These are phyloP conservation scores for Dynastes tityus DNA, from an alignment of 2,888 invertebrate species.

Conservation along the genomic window DNA sequence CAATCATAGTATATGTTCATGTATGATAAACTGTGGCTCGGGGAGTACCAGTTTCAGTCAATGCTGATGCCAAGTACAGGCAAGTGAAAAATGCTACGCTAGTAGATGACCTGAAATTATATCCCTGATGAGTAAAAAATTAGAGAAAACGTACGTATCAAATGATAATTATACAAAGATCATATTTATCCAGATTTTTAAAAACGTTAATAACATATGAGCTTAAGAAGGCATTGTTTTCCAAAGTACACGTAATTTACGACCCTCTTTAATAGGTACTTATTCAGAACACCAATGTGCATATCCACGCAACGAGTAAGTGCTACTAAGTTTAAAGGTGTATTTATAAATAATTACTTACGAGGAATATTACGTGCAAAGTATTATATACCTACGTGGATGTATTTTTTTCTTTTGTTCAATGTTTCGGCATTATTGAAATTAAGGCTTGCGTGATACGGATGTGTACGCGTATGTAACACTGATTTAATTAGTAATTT, in stretches of 20 bases:
- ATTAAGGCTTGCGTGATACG: slow-evolving; percentile 9
- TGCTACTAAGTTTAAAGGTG: neutral
- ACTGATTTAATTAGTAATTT: slow-evolving; percentile 35
- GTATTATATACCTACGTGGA: neutral
- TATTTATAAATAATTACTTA: slow-evolving; percentile 7
- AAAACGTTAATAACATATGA: neutral
- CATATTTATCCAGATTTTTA: too few species aligned
- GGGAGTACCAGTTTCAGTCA: too few species aligned
- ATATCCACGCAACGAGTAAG: too few species aligned
- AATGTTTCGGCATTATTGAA: neutral
- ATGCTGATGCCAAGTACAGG: too few species aligned
- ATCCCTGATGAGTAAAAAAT: too few species aligned
- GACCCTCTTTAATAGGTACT: neutral
- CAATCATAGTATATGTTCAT: too few species aligned
- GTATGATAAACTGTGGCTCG: too few species aligned
- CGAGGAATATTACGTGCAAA: neutral
- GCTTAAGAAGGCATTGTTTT: neutral
- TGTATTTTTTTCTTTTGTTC: neutral
- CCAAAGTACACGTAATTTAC: neutral
- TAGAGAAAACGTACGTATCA: too few species aligned
- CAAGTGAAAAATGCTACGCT: too few species aligned
- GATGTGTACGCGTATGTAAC: slow-evolving; percentile 20
- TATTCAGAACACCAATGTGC: neutral
- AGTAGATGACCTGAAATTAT: too few species aligned
- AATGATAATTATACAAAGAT: too few species aligned